Conservation (phyloP, 2,113 vertebrate genomes). For the Merops nubicus region DNA sequence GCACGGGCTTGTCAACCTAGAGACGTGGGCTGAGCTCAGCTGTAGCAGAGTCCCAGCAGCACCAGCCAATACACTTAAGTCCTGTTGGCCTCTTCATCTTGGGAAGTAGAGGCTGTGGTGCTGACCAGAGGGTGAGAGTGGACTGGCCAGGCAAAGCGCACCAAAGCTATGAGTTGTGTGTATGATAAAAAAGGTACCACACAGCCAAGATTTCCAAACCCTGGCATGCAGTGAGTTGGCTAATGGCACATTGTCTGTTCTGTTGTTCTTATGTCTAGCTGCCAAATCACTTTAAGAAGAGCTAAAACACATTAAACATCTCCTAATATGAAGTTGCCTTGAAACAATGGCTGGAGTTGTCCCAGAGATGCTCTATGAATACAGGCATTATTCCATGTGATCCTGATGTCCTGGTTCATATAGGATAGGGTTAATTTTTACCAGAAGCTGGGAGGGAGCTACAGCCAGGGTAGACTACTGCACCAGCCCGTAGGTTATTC, state of each 20-base stretch:
- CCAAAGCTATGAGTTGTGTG: background rate
- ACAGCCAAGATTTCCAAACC: background rate
- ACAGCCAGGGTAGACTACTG: too few relatives aligned
- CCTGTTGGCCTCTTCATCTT: background rate
- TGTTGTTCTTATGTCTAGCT: background rate
- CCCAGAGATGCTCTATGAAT: slow-evolving; percentile 18
- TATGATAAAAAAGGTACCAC: background rate
- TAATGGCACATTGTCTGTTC: background rate
- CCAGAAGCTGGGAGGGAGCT: too few relatives aligned
- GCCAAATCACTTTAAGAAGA: slow-evolving; percentile 7
- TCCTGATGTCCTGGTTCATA: too few relatives aligned
- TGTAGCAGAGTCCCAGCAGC: background rate
- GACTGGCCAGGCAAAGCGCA: background rate
- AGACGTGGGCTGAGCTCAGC: background rate
- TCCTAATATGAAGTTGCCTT: slow-evolving; percentile 6
- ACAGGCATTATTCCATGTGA: background rate
- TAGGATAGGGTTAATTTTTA: too few relatives aligned
- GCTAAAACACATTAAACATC: background rate
- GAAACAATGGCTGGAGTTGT: slow-evolving; percentile 48
- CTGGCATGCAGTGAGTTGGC: background rate
- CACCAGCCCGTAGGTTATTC: too few relatives aligned
- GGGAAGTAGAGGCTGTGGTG: background rate
- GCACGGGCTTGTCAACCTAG: background rate
- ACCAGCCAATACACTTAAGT: background rate
- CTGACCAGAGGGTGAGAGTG: background rate